Percentiles rank a stretch among this genome's conserved stretches.
Conservation (phyloP, 2,113 vertebrate genomes). For the Misgurnus mizolepis region DNA sequence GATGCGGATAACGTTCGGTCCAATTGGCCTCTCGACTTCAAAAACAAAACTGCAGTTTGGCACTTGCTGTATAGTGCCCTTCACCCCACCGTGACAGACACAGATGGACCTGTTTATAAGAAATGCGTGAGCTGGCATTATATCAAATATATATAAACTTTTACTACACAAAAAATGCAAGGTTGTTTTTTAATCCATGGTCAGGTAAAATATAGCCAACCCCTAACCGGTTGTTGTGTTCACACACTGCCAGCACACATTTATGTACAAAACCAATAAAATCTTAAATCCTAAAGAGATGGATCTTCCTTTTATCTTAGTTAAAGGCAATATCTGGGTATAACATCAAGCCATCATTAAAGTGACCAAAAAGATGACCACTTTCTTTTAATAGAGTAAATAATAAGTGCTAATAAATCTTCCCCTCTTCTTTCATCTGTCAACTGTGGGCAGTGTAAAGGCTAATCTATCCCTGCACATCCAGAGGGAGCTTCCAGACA, state of each 20-base stretch:
- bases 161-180: too few relatives aligned
- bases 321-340: not conserved
- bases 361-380: constrained; percentile 11
- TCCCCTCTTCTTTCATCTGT: constrained; percentile 4
- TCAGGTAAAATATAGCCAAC: too few relatives aligned
- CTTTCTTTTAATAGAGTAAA: constrained; percentile 14
- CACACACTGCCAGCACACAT: too few relatives aligned
- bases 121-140: not conserved
- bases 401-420: constrained; percentile 47
- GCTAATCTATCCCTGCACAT: constrained; percentile 37
- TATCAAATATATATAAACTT: not conserved
- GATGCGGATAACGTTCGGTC: constrained; percentile 42
- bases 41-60: constrained; percentile 49
- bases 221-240: too few relatives aligned
- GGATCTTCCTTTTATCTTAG: not conserved
- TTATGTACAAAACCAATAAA: too few relatives aligned
- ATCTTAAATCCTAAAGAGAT: too few relatives aligned
- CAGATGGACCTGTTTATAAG: not conserved
- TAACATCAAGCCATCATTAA: not conserved
- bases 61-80: constrained; percentile 39
- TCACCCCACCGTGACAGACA: constrained; percentile 15
- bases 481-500: constrained; percentile 28
- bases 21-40: constrained; percentile 47
- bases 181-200: not conserved
- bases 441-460: constrained; percentile 11